Evolutionary conservation across 2,888 invertebrate species (phyloP), one percentile per base, ranked within the genome.

Genomic region (Serripes groenlandicus): DNA sequence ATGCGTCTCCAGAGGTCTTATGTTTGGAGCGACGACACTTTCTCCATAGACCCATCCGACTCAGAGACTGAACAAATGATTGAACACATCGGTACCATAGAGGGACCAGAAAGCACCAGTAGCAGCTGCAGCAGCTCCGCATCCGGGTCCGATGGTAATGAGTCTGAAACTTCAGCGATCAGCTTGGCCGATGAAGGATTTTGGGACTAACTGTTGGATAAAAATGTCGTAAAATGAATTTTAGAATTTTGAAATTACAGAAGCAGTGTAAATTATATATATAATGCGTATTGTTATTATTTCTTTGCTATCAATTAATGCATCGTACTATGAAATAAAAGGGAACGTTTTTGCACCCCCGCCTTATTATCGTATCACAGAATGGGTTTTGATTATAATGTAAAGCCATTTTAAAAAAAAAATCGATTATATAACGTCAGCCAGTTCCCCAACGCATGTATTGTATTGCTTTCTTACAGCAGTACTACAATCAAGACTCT

Each of bases 61-160:
- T 79, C 79, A 18, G 81, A 84, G 60, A 75, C 60, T 3, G 81
- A 84, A 28, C 66, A 68, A 28, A 68, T 84, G 11, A 21, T 37
- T 18, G 75, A 81, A n/a, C 62, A 75, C 23, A 75, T 84, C n/a
- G 84, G 84, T 0, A 68, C 75, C 9, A 81, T 84, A 4, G 75
- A 81, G n/a, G 84, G 84, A 30, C 84, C 84, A 42, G 68, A 58
- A 21, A 70, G 73, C 28, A 60, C 78, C 15, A 69, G 77, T 32
- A 79, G 79, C 42, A 79, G 78, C 32, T 68, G 75, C 26, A 69
- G 77, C 54, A 79, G 79, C 42, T 83, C 83, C 37, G 35, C 72
- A 26, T 73, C 76, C 15, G 66, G 58, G 37, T 75, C 78, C 15
- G 56, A 60, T 7, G 64, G 66, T 66, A 35, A 28, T 32, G 52